Evolutionary conservation across 2,113 vertebrate genomes (phyloP), one percentile per base, ranked within the genome.

Genomic region (Limnothrissa miodon): DNA sequence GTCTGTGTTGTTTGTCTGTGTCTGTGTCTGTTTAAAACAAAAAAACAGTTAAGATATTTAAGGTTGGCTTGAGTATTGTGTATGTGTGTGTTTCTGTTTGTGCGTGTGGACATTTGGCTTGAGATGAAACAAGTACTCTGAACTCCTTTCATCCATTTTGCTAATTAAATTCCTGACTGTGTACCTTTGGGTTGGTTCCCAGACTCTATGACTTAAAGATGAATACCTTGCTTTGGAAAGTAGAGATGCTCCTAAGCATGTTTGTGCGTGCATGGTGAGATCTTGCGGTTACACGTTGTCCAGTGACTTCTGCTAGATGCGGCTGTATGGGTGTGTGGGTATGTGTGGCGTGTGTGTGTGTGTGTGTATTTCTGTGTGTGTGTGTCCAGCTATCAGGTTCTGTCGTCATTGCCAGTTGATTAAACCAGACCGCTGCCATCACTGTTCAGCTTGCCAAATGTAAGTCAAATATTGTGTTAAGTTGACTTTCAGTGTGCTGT

Each of bases 351-450:
- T 42, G 21, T 21, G 29, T 59, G 9, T 66, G 39, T 80, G 62
- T 82, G 79, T 81, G 83, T 74, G 78, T 82, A 46, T 84, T 79
- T 82, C 51, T 85, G 81, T 85, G 29, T 80, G 80, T 92, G 80
- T 88, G 0, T 83, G 86, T 92, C 0, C 91, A 97, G 96, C 94
- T 81, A 92, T 96, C 78, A 92, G 96, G 36, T 96, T 96, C 90
- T 96, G 96, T 91, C 96, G 96, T 44, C 91, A 92, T 82, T 96
- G 96, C 88, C 95, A 95, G 90, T 91, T 96, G 9, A 95, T 96
- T 87, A 96, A 96, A 85, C 96, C 96, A 21, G 96, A 96, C n/a
- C 96, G 96, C 33, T 96, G 96, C 82, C 96, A 96, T 89, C 96
- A 96, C 7, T 96, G 96, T 42, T 96, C 95, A 6, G 92, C 95